Evolutionary conservation across 2,113 vertebrate genomes (phyloP).

Genomic region (Psittacus erithacus): DNA sequence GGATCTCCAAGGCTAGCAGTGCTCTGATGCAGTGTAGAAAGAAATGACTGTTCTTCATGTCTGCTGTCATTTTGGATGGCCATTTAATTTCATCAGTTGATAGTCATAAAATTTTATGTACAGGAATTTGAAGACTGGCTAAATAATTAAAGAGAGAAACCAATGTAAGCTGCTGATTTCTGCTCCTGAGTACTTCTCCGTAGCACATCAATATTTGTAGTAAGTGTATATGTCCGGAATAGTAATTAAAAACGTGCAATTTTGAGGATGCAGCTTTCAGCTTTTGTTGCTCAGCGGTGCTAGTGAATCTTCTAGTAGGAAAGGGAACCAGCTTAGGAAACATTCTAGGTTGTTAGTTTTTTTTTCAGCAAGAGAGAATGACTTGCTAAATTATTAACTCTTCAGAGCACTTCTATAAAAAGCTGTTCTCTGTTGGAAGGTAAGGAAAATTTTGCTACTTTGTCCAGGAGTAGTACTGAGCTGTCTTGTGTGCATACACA

Average conservation of each 20-base stretch:
- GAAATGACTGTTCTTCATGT: neutral
- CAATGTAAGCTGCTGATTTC: neutral
- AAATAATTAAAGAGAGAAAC: neutral
- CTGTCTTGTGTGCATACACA: neutral
- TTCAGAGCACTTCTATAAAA: neutral
- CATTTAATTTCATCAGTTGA: neutral
- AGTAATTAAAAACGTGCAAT: neutral
- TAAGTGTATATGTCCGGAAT: neutral
- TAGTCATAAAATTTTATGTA: neutral
- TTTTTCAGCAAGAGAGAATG: neutral
- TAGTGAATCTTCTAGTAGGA: neutral
- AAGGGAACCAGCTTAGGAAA: neutral
- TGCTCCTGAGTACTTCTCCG: neutral
- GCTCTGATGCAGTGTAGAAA: neutral
- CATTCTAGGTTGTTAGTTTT: neutral
- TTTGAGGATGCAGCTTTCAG: neutral
- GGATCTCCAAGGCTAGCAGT: neutral
- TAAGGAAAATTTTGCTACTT: neutral
- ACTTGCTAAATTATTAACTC: neutral
- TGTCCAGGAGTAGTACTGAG: neutral
- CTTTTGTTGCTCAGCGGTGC: neutral
- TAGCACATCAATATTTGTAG: neutral
- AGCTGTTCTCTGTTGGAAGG: neutral
- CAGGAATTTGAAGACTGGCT: neutral
- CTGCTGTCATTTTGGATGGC: neutral